Evolutionary conservation across 2,888 invertebrate species (phyloP).

Genomic region (Branchinecta sandiegonensis): DNA sequence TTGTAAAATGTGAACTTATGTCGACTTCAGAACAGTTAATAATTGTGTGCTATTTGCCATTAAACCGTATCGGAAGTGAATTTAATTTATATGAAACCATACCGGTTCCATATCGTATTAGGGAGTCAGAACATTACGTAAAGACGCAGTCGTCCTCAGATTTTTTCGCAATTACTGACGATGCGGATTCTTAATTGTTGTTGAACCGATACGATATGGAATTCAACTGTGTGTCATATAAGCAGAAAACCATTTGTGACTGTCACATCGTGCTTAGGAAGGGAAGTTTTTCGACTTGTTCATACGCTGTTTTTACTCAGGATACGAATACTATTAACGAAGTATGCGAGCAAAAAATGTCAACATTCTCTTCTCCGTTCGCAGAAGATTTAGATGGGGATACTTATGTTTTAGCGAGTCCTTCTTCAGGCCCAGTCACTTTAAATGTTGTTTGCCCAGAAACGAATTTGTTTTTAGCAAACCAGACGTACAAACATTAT

Average conservation of each 20-base stretch:
- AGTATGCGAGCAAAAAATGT: not conserved
- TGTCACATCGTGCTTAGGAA: not conserved
- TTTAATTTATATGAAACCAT: conserved; percentile 1
- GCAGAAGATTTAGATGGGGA: not conserved
- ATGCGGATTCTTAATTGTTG: not conserved
- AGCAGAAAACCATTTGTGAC: not conserved
- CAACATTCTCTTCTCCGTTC: not conserved
- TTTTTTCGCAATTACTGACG: not conserved
- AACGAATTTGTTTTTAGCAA: too few relatives aligned
- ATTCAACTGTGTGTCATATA: conserved; percentile 3
- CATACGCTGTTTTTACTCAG: not conserved
- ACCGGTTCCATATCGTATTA: not conserved
- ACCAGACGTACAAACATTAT: too few relatives aligned
- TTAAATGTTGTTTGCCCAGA: too few relatives aligned
- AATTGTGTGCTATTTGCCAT: not conserved
- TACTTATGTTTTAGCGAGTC: not conserved
- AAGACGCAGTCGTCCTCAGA: not conserved
- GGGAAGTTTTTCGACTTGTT: not conserved
- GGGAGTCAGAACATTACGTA: not conserved
- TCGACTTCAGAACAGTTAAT: not conserved
- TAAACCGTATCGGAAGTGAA: not conserved
- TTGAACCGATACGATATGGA: not conserved
- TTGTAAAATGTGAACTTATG: not conserved
- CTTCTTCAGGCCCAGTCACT: not conserved
- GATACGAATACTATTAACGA: not conserved